Percentiles rank a stretch among this genome's conserved stretches.
Conservation (phyloP, 1,140 invertebrate species). For the Antheraea pernyi region DNA sequence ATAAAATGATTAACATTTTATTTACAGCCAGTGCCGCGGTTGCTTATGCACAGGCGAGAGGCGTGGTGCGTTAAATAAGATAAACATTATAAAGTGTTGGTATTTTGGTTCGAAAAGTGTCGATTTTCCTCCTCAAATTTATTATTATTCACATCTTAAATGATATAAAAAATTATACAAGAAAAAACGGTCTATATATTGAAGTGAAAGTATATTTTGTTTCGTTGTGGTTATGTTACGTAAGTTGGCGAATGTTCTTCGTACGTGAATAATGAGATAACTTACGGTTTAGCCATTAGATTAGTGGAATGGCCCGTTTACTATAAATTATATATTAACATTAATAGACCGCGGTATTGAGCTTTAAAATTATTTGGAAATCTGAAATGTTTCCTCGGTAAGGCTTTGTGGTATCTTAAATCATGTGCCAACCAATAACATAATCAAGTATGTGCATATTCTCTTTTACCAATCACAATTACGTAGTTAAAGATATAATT, state of each 20-base stretch:
- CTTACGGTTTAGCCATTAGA: background rate
- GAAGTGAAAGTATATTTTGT: constrained; percentile 4
- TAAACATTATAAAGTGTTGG: constrained; percentile 6
- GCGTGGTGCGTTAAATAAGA: constrained; percentile 10
- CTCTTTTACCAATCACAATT: too few relatives aligned
- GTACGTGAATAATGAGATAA: background rate
- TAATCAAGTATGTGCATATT: background rate
- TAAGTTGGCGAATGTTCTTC: constrained; percentile 8
- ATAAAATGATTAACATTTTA: constrained; percentile 20
- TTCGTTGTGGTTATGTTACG: constrained; percentile 5
- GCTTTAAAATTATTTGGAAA: background rate
- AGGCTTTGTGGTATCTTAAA: too few relatives aligned
- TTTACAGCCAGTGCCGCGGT: constrained; percentile 13
- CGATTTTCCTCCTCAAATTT: background rate
- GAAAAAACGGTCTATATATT: background rate
- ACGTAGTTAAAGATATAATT: too few relatives aligned
- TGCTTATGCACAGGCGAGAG: constrained; percentile 12
- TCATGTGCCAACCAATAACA: background rate
- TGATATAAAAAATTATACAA: background rate
- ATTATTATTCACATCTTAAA: background rate
- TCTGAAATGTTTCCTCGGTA: background rate
- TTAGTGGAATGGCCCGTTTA: background rate
- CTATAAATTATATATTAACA: background rate
- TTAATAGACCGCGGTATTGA: background rate
- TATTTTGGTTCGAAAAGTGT: constrained; percentile 9